These are phyloP conservation scores for Trilocha varians DNA, from an alignment of 2,888 invertebrate species.

Conservation along the genomic window DNA sequence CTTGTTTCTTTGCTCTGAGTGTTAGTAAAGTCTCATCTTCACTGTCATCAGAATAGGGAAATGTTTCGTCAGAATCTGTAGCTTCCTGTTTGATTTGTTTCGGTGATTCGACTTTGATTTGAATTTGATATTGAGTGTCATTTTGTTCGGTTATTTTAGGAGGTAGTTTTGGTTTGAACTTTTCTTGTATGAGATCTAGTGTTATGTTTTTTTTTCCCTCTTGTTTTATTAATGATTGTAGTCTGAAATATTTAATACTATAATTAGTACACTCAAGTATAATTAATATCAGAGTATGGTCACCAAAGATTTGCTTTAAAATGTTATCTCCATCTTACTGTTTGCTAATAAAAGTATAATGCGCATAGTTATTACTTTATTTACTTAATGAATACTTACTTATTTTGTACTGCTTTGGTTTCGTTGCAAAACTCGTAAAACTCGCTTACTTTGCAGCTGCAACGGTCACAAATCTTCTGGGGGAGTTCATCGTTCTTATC, in stretches of 20 bases:
- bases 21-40: conserved; percentile 42
- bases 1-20: neutral
- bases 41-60: conserved; percentile 40
- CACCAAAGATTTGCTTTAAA: too few species aligned
- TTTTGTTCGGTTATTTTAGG: conserved; percentile 23
- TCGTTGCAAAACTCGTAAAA: conserved; percentile 82
- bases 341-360: conserved; percentile 7
- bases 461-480: conserved; percentile 80
- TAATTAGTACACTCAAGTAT: neutral
- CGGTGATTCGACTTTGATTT: conserved; percentile 26
- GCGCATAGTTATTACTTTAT: neutral
- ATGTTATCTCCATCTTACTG: too few species aligned
- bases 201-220: conserved; percentile 20
- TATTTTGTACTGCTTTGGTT: conserved; percentile 77
- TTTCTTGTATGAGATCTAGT: conserved; percentile 38
- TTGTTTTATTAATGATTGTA: conserved; percentile 25
- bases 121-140: too few species aligned
- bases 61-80: conserved; percentile 21
- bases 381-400: conserved; percentile 40
- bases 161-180: conserved; percentile 24
- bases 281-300: too few species aligned
- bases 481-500: conserved; percentile 78
- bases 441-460: conserved; percentile 80
- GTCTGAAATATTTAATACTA: conserved; percentile 27
- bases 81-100: conserved; percentile 37